Percentiles rank a stretch among this genome's conserved stretches.
These are phyloP conservation scores for Luscinia luscinia DNA, from an alignment of 2,797 vertebrate species.

Conservation along the genomic window DNA sequence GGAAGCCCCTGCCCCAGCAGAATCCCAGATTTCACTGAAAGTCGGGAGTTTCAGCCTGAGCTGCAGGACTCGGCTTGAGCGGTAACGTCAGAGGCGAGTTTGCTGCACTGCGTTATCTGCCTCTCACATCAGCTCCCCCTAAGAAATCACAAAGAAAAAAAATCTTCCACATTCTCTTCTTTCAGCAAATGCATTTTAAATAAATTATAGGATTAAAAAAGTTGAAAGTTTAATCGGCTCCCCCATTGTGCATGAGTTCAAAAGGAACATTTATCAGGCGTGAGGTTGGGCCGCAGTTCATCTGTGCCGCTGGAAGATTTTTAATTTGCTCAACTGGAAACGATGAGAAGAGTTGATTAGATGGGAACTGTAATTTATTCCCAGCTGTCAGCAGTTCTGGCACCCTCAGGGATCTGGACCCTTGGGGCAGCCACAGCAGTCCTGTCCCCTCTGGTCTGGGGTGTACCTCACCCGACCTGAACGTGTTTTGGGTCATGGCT, in stretches of 20 bases:
- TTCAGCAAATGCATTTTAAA: conserved; percentile 9
- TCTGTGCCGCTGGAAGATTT: not conserved
- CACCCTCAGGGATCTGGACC: not conserved
- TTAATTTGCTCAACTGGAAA: conserved; percentile 41
- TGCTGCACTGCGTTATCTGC: not conserved
- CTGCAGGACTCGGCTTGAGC: rapidly evolving
- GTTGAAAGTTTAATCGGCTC: not conserved
- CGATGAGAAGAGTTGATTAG: conserved; percentile 30
- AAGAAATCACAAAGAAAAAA: not conserved
- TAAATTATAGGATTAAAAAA: conserved; percentile 30
- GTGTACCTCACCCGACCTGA: not conserved
- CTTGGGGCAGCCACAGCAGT: not conserved
- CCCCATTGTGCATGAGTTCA: conserved; percentile 19
- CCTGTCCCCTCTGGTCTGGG: not conserved
- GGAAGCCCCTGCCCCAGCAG: not conserved
- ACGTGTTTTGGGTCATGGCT: not conserved
- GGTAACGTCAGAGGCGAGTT: not conserved
- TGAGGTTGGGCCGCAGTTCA: not conserved
- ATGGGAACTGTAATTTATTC: not conserved
- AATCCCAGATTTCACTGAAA: not conserved
- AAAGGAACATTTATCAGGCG: conserved; percentile 4
- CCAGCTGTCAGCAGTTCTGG: not conserved
- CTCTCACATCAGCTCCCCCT: not conserved
- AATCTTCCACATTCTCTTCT: not conserved
- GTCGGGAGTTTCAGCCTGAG: not conserved